Conservation (phyloP, 2,888 invertebrate genomes). For the Ichneumon xanthorius region DNA sequence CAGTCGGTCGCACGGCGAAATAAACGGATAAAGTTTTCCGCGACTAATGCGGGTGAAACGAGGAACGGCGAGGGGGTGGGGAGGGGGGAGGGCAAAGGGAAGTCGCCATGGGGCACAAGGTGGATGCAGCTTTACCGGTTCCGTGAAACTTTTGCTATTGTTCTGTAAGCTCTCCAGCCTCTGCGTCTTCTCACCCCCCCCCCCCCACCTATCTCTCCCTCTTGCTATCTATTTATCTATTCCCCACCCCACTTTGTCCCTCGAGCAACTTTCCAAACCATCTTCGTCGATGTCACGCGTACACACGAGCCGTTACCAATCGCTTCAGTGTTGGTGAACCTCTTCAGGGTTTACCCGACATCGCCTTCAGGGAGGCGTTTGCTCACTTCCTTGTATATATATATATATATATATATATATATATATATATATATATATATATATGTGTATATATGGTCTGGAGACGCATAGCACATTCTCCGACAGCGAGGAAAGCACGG, state of each 20-base stretch:
- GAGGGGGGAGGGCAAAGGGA: background rate
- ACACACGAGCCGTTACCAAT: background rate
- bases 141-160: constrained; percentile 54
- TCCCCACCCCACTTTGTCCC: background rate
- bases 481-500: background rate
- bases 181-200: background rate
- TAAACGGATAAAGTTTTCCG: constrained; percentile 4
- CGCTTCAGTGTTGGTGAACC: constrained; percentile 9
- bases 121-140: constrained; percentile 59
- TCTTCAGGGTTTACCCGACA: no score
- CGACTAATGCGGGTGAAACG: constrained; percentile 28
- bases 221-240: constrained; percentile 15
- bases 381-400: background rate
- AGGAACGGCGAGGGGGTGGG: background rate
- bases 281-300: constrained; percentile 16
- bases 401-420: no score
- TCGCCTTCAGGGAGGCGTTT: no score
- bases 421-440: no score
- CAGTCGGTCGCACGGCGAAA: background rate
- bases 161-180: constrained; percentile 16
- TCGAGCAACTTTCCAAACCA: constrained; percentile 11
- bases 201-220: background rate
- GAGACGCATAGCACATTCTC: constrained; percentile 6
- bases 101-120: constrained; percentile 24
- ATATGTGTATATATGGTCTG: no score